These are phyloP conservation scores for Gari tellinella DNA, from an alignment of 2,888 invertebrate species.

Conservation along the genomic window DNA sequence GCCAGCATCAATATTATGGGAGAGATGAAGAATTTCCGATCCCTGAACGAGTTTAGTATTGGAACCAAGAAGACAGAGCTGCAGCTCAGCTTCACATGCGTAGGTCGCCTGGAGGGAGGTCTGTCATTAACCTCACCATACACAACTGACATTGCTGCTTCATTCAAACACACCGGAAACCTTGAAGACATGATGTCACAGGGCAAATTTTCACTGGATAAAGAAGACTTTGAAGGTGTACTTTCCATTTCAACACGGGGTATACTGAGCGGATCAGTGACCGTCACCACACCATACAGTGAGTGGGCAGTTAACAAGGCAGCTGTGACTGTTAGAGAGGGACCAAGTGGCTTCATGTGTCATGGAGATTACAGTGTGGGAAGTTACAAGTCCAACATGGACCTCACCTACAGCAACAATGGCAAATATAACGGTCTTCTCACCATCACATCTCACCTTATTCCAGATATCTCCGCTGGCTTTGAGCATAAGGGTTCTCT, in stretches of 20 bases:
- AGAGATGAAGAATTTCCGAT: not conserved
- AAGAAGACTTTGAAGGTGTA: conserved; percentile 4
- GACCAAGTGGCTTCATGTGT: conserved; percentile 20
- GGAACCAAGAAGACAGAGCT: conserved; percentile 11
- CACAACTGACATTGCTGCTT: not conserved
- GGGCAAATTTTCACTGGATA: not conserved
- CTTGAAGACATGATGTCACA: too few species aligned
- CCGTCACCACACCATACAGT: too few species aligned
- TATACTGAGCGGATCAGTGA: not conserved
- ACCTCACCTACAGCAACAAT: too few species aligned
- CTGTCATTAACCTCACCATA: conserved; percentile 54
- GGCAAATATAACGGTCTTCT: conserved; percentile 28
- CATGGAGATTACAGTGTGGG: conserved; percentile 35
- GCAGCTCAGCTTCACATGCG: not conserved
- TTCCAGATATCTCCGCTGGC: conserved; percentile 25
- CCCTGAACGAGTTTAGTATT: conserved; percentile 8
- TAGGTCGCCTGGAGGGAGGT: conserved; percentile 49
- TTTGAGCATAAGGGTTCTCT: conserved; percentile 39
- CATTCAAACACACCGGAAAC: conserved; percentile 6
- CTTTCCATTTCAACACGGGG: not conserved
- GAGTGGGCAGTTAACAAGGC: too few species aligned
- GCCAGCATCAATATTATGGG: conserved; percentile 16
- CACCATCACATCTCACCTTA: conserved; percentile 27
- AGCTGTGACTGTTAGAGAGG: conserved; percentile 14
- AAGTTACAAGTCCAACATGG: not conserved